These are phyloP conservation scores for Rhabdomys pumilio DNA, from an alignment of 2,797 vertebrate species.

Conservation along the genomic window DNA sequence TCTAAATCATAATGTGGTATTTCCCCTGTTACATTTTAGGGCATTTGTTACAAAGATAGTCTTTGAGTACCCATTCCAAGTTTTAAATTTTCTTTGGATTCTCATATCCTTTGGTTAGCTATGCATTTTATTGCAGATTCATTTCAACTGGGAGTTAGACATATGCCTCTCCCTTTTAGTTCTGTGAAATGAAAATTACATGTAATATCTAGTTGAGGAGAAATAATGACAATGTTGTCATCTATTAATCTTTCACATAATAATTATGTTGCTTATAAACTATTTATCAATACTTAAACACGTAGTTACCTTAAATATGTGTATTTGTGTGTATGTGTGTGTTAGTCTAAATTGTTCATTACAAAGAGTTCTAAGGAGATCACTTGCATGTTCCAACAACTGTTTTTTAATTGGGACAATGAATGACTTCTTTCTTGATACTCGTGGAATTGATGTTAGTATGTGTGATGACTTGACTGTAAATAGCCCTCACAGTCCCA, in stretches of 20 bases:
- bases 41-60: background rate
- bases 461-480: background rate
- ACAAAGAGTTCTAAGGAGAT: slow-evolving; percentile 37
- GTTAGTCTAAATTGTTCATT: slow-evolving; percentile 3
- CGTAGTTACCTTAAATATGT: background rate
- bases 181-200: background rate
- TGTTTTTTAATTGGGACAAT: background rate
- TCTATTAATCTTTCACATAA: background rate
- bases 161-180: background rate
- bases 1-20: background rate
- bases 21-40: slow-evolving; percentile 41
- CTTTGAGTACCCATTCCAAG: slow-evolving; percentile 21
- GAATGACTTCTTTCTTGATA: slow-evolving; percentile 29
- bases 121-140: background rate
- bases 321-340: background rate
- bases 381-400: background rate
- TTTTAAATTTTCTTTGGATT: slow-evolving; percentile 44
- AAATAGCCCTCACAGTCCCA: background rate
- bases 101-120: slow-evolving; percentile 20
- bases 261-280: slow-evolving; percentile 28
- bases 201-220: background rate
- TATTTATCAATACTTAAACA: background rate
- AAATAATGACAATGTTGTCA: slow-evolving; percentile 28
- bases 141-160: slow-evolving; percentile 8
- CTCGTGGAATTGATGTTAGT: background rate